Percentiles rank a stretch among this genome's conserved stretches.
These are phyloP conservation scores for Metaphire vulgaris DNA, from an alignment of 1,140 invertebrate genomes.

Conservation along the genomic window DNA sequence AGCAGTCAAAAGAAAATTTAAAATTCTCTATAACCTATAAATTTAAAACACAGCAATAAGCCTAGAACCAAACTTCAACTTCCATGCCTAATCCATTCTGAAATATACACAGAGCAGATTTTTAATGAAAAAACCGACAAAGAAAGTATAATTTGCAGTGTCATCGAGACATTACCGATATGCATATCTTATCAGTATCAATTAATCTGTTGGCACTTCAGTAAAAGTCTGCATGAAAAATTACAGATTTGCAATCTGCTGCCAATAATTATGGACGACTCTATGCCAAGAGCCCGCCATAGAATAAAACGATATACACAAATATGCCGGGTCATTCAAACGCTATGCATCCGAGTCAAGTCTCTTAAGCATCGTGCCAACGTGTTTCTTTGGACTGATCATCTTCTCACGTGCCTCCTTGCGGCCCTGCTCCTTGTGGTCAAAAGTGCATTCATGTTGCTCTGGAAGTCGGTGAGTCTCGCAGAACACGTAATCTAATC, in stretches of 20 bases:
- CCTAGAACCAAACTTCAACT: no score
- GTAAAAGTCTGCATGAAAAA: background rate
- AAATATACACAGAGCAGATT: no score
- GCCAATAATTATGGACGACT: background rate
- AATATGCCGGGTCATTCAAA: background rate
- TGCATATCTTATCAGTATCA: background rate
- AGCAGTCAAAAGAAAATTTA: no score
- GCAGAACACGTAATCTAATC: conserved; percentile 30
- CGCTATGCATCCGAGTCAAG: conserved; percentile 24
- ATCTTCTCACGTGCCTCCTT: conserved; percentile 28
- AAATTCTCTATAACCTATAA: no score
- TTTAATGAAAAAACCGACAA: no score
- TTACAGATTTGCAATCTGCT: background rate
- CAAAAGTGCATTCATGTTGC: conserved; percentile 29
- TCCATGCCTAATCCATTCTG: no score
- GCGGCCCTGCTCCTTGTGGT: conserved; percentile 29
- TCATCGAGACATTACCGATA: no score
- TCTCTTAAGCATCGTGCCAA: conserved; percentile 29
- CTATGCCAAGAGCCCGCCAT: background rate
- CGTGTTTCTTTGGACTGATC: conserved; percentile 30
- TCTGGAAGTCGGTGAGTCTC: conserved; percentile 28
- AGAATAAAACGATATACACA: background rate
- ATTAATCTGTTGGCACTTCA: background rate
- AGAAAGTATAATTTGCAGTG: no score
- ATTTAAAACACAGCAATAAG: no score